Evolutionary conservation across 1,140 invertebrate genomes (phyloP), one percentile per base, ranked within the genome.

Genomic region (Drosophila serrata): DNA sequence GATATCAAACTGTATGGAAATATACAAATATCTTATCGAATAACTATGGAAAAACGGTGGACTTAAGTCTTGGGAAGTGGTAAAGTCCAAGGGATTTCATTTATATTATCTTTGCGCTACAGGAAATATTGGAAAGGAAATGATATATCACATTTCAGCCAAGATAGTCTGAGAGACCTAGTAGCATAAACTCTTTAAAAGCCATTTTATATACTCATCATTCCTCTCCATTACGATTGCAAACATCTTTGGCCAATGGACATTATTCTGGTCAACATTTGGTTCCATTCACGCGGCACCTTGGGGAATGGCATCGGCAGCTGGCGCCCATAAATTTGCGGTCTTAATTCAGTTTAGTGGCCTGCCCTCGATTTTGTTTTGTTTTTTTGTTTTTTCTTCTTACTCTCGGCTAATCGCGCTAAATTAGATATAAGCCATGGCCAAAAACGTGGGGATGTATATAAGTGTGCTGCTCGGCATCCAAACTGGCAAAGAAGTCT

Each of bases 341-440:
- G 62, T 68, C 75, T 65, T 86, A 75, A 86, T 81, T 86, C 79
- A 60, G 70, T 81, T 85, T 78, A 75, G 59, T 70, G 77, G 64
- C 46, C 70, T 75, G 55, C 39, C 62, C 64, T 61, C 65, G 60
- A 79, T 72, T 84, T 73, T 64, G 45, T 59, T 69, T 46, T 40
- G 59, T 58, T 35, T 61, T 61, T 62, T 64, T 57, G 31, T 64
- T 24, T 62, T 64, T 67, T 40, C 57, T 67, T 40, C 57, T 33
- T 43, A 22, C 19, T 27, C 46, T 22, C 56, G 29, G 56, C 45
- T 68, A 77, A 77, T 75, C 53, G 72, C 46, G 42, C 61, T 60
- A 77, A 77, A 77, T 68, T 76, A 76, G 75, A 51, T 45, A 49
- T 60, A 60, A 74, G 51, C 63, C 60, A 58, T 51, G 46, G 33